Percentiles rank a stretch among this genome's conserved stretches.
These are phyloP conservation scores for Ostrea denselamellosa DNA, from an alignment of 1,140 invertebrate species.

Conservation along the genomic window DNA sequence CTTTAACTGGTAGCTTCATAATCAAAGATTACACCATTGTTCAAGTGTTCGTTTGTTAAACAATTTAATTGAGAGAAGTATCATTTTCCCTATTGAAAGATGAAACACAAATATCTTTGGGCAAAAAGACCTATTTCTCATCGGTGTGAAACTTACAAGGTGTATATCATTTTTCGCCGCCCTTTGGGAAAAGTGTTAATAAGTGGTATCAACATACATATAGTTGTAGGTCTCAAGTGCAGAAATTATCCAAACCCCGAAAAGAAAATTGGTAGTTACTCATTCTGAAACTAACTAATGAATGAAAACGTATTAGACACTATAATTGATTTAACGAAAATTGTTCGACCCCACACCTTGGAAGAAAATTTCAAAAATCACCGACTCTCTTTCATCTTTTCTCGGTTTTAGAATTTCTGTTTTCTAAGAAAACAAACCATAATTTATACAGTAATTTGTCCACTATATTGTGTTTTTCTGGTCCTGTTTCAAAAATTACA, in stretches of 20 bases:
- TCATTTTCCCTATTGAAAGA: slow-evolving; percentile 21
- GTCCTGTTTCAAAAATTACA: slow-evolving; percentile 32
- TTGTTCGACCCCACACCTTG: background rate
- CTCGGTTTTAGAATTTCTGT: background rate
- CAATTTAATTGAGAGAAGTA: slow-evolving; percentile 22
- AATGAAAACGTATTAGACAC: slow-evolving; percentile 21
- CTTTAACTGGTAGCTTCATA: background rate
- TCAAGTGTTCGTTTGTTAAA: slow-evolving; percentile 18
- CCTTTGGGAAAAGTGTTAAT: slow-evolving; percentile 14
- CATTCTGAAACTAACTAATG: slow-evolving; percentile 27
- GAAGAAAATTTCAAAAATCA: slow-evolving; percentile 8
- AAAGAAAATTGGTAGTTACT: slow-evolving; percentile 17
- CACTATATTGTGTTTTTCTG: slow-evolving; percentile 5
- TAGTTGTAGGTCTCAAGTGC: slow-evolving; percentile 8
- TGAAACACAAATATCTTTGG: background rate
- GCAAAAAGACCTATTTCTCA: background rate
- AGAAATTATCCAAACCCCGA: background rate
- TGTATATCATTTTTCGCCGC: background rate
- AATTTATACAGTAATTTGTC: slow-evolving; percentile 16
- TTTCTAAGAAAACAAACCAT: slow-evolving; percentile 34
- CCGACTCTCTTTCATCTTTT: background rate
- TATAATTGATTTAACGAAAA: slow-evolving; percentile 22
- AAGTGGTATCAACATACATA: background rate
- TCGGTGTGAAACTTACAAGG: slow-evolving; percentile 17
- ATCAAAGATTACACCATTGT: slow-evolving; percentile 21